Evolutionary conservation across 2,113 vertebrate genomes (phyloP).

Genomic region (Mystacornis crossleyi): DNA sequence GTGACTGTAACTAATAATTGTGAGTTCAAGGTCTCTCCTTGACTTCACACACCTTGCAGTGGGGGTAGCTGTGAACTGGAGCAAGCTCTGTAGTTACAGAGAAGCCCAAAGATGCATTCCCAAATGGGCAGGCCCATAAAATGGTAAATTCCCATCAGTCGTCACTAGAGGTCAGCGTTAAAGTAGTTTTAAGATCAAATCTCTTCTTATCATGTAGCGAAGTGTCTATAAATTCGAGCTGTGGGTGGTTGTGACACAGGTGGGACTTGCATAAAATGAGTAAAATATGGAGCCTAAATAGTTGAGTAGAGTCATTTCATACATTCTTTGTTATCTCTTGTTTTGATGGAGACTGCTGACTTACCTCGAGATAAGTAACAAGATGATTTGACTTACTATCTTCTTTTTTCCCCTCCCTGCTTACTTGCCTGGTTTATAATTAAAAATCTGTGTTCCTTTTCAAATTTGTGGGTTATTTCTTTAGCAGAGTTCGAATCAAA

Average conservation of each 20-base stretch:
- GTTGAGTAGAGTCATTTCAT: background rate
- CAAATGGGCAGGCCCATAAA: background rate
- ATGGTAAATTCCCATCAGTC: background rate
- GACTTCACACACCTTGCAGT: background rate
- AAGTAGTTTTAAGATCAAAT: background rate
- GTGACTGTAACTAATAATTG: background rate
- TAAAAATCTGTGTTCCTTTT: background rate
- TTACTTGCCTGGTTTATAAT: background rate
- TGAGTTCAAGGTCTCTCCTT: background rate
- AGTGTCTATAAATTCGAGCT: background rate
- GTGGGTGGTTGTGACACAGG: background rate
- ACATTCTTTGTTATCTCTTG: background rate
- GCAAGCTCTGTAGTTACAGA: background rate
- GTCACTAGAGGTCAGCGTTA: slow-evolving; percentile 36
- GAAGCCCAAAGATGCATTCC: background rate
- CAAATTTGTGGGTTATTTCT: background rate
- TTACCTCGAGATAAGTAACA: background rate
- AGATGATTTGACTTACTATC: background rate
- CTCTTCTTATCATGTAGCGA: background rate
- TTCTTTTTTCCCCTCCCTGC: background rate
- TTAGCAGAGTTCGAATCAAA: background rate
- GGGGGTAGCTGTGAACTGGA: background rate
- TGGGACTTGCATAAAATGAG: background rate
- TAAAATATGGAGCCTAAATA: background rate
- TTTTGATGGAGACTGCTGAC: background rate